Evolutionary conservation across 2,888 invertebrate genomes (phyloP).

Genomic region (Microctonus aethiopoides): DNA sequence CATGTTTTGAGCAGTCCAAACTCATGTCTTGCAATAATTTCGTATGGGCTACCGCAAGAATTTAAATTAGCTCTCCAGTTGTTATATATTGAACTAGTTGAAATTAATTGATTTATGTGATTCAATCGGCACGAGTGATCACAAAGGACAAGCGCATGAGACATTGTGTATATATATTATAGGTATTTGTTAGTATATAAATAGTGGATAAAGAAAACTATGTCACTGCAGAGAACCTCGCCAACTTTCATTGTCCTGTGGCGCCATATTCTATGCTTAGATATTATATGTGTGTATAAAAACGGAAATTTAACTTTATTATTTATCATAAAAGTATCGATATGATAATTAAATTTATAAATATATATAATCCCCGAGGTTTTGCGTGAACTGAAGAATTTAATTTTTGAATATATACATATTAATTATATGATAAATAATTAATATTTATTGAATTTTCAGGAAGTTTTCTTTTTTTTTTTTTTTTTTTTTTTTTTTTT

Average conservation of each 20-base stretch:
- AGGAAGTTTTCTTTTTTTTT: background rate
- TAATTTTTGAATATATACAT: background rate
- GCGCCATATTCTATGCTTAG: background rate
- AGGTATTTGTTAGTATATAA: conserved; percentile 34
- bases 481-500: too few species aligned
- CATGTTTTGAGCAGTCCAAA: background rate
- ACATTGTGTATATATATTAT: background rate
- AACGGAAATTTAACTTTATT: background rate
- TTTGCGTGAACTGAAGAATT: background rate
- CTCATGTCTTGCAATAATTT: conserved; percentile 11
- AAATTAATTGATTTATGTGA: conserved; percentile 67
- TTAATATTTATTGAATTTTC: background rate
- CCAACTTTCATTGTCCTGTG: background rate
- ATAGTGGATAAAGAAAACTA: conserved; percentile 25
- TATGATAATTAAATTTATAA: too few species aligned
- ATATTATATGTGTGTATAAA: background rate
- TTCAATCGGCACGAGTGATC: conserved; percentile 46
- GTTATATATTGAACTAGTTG: conserved; percentile 60
- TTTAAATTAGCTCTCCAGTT: conserved; percentile 61
- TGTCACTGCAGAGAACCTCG: background rate
- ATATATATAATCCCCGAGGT: conserved; percentile 6
- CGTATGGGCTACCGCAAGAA: conserved; percentile 59
- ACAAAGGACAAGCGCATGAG: conserved; percentile 31
- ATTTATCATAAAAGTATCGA: too few species aligned
- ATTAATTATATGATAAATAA: conserved; percentile 1